Evolutionary conservation across 2,888 invertebrate genomes (phyloP), one percentile per base, ranked within the genome.

Genomic region (Xanthorhoe spadicearia): DNA sequence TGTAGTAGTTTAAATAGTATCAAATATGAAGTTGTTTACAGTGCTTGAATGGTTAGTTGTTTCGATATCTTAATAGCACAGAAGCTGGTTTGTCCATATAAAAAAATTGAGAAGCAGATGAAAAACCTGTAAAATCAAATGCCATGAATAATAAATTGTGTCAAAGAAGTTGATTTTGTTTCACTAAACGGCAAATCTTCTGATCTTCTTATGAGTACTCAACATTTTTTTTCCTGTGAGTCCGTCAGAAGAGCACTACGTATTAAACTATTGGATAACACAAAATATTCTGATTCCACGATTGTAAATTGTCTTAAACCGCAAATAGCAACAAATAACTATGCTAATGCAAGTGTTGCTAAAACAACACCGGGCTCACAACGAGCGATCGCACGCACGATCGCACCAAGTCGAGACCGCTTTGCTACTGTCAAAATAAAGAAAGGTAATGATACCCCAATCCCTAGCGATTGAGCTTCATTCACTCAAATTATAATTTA

Each of bases 341-440:
- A 9, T 35, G 49, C 50, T 6, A 46, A 35, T 55, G 9, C 52
- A 18, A n/a, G 35, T 53, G 58, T 49, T 56, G 63, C 60, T 66
- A 65, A 67, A 53, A 62, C 46, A 66, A 69, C 66, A 69, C 66
- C 55, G 55, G 55, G 66, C 66, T 59, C 69, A 65, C 60, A 61
- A 64, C 57, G 66, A 61, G 64, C 68, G 72, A 73, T 76, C 73
- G 75, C 73, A 79, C 83, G 83, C 83, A 87, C 88, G 88, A 84
- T 83, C 87, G 83, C 79, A 70, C 83, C 76, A 78, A 74, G 70
- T 74, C 82, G 73, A 68, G 66, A 69, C 72, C 77, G 66, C 74
- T 59, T 61, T 73, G 70, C 78, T 78, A 87, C 88, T 89, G 86
- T 79, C 78, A 75, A 73, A 72, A 73, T 23, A 72, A 79, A 71